These are phyloP conservation scores for Plodia interpunctella DNA, from an alignment of 1,140 invertebrate species.

Conservation along the genomic window DNA sequence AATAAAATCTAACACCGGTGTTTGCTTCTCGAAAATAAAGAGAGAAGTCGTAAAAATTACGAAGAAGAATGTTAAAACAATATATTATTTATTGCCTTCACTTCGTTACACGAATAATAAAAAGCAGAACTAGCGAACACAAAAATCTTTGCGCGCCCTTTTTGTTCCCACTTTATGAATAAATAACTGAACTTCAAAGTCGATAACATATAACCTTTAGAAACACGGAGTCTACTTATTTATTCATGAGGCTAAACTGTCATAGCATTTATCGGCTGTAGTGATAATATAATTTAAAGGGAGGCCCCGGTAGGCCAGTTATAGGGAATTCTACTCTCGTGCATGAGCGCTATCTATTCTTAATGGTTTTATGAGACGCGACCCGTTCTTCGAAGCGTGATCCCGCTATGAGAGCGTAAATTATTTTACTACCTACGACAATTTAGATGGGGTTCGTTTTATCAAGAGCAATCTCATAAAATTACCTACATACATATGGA, in stretches of 20 bases:
- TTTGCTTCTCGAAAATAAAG: too few species aligned
- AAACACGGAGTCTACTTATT: slow-evolving; percentile 3
- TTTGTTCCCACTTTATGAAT: neutral
- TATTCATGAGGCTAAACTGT: slow-evolving; percentile 1
- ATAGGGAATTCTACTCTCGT: slow-evolving; percentile 14
- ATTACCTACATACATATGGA: neutral
- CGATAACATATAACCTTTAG: neutral
- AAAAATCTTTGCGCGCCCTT: too few species aligned
- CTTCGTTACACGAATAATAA: too few species aligned
- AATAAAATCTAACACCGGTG: too few species aligned
- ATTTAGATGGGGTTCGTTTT: neutral
- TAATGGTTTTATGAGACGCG: slow-evolving; percentile 24
- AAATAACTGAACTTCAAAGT: neutral
- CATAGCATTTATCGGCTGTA: slow-evolving; percentile 10
- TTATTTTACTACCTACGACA: slow-evolving; percentile 1
- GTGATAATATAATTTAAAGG: slow-evolving; percentile 9
- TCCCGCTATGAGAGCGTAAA: neutral
- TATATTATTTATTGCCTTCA: too few species aligned
- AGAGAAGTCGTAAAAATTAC: too few species aligned
- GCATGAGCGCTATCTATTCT: slow-evolving; percentile 17
- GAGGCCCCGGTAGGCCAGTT: slow-evolving; percentile 6
- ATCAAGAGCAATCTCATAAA: neutral
- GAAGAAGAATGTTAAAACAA: too few species aligned
- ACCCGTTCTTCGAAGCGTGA: slow-evolving; percentile 9
- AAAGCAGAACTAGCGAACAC: too few species aligned